A percentile compares a stretch with the other conserved stretches of the same genome.
Evolutionary conservation across 2,888 invertebrate species (phyloP).

Genomic region (Drosophila testacea): DNA sequence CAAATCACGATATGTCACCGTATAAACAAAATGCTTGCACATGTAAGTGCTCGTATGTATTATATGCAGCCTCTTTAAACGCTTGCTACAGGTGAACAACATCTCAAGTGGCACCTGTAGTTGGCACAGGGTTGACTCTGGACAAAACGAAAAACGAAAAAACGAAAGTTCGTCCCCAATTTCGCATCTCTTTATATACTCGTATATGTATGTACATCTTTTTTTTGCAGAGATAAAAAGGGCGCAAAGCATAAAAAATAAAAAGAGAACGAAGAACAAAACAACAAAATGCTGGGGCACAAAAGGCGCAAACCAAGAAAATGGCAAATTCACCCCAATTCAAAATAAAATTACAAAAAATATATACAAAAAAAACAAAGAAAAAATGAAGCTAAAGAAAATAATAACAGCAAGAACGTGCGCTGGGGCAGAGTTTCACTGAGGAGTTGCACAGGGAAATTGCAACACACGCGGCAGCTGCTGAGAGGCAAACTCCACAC

Average conservation of each 20-base stretch:
- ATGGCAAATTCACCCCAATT: constrained; percentile 54
- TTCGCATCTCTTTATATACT: constrained; percentile 55
- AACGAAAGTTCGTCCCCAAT: constrained; percentile 84
- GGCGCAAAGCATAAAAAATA: constrained; percentile 39
- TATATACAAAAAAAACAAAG: constrained; percentile 7
- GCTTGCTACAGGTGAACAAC: constrained; percentile 82
- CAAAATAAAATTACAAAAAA: constrained; percentile 28
- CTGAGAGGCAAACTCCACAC: constrained; percentile 42
- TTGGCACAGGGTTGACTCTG: constrained; percentile 46
- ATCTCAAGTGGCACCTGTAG: constrained; percentile 81
- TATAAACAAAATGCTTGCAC: constrained; percentile 16
- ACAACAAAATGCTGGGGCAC: constrained; percentile 60
- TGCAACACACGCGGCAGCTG: constrained; percentile 70
- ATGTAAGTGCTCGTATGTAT: constrained; percentile 7
- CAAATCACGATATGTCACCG: constrained; percentile 3
- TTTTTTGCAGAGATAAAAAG: constrained; percentile 58
- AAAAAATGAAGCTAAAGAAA: constrained; percentile 19
- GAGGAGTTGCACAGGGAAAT: constrained; percentile 50
- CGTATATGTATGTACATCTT: constrained; percentile 7
- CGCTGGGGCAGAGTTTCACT: neutral
- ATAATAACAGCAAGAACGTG: constrained; percentile 45
- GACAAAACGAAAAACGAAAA: constrained; percentile 71
- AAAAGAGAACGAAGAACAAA: constrained; percentile 56
- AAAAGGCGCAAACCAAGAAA: constrained; percentile 69
- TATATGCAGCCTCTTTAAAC: constrained; percentile 46